These are phyloP conservation scores for Vultur gryphus DNA, from an alignment of 2,797 vertebrate genomes.

Conservation along the genomic window DNA sequence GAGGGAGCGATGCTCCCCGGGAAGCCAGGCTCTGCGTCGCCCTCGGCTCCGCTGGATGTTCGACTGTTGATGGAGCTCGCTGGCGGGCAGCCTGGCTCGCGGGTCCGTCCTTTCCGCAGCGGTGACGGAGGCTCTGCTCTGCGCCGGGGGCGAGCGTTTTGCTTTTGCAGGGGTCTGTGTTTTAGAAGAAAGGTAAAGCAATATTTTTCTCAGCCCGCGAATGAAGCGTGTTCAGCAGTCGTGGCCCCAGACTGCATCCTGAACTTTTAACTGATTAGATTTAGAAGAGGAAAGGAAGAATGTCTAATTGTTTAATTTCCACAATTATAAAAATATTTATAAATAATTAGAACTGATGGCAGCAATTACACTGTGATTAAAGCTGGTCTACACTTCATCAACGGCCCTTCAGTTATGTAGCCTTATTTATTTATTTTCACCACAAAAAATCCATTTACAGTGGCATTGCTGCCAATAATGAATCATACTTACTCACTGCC, in stretches of 20 bases:
- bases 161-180: no score
- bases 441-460: background rate
- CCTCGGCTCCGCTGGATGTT: background rate
- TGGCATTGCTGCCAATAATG: background rate
- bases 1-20: fast-evolving
- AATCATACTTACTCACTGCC: background rate
- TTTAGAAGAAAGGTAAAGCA: background rate
- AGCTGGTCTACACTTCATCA: slow-evolving; percentile 37
- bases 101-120: fast-evolving
- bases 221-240: fast-evolving
- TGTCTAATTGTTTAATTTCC: slow-evolving; percentile 51
- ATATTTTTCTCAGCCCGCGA: background rate
- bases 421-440: slow-evolving; percentile 1
- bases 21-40: background rate
- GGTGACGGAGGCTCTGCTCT: background rate
- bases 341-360: slow-evolving; percentile 41
- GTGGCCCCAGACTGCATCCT: background rate
- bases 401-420: background rate
- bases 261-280: slow-evolving; percentile 2
- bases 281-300: slow-evolving; percentile 50
- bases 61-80: fast-evolving
- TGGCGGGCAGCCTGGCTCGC: fast-evolving
- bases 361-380: slow-evolving; percentile 19
- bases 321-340: slow-evolving; percentile 54
- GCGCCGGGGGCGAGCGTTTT: fast-evolving